Evolutionary conservation across 2,797 vertebrate species (phyloP), one percentile per base, ranked within the genome.

Genomic region (Myotis pilosus): DNA sequence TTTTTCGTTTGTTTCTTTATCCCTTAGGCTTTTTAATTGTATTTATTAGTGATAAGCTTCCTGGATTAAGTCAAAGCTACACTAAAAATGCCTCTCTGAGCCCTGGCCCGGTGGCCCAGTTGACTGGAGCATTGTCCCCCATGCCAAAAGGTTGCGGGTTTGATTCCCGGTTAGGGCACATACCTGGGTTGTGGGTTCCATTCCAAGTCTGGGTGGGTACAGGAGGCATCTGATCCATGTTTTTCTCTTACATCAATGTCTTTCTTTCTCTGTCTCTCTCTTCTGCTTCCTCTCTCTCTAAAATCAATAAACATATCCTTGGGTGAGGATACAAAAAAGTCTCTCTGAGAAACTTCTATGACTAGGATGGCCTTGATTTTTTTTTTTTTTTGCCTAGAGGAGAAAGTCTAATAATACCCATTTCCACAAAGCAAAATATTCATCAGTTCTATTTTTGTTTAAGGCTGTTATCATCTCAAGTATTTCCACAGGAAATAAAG

Each of bases 1-100:
- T 62, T 28, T 57, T 60, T 60, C 28, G 7, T 28, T 60, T 62
- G 10, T 28, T 94, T 94, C 66, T 96, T 97, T 92, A 92, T 97
- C 74, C 91, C 30, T 36, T 30, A 30, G 64, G 11, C 22, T 49
- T 91, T 75, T 92, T 57, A 47, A 81, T 91, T 85, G 0, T 72
- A 17, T 95, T 89, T 96, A 0, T 95, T 80, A 74, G 23, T 74
- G 71, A 82, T 87, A 85, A 28, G 57, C 94, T 97, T 95, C 83
- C 93, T 74, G 86, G 51, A 87, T 19, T 30, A 49, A 15, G 66
- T 95, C 66, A 81, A 86, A 97, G 91, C 82, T 97, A 33, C 87
- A 91, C 71, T 82, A 94, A 89, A 68, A 36, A 36, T 36, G n/a
- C 33, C 19, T 10, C 17, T 68, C 64, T 36, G n/a, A 36, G n/a